These are phyloP conservation scores for Phrynosoma blainvillii DNA, from an alignment of 2,113 vertebrate genomes.

Conservation along the genomic window DNA sequence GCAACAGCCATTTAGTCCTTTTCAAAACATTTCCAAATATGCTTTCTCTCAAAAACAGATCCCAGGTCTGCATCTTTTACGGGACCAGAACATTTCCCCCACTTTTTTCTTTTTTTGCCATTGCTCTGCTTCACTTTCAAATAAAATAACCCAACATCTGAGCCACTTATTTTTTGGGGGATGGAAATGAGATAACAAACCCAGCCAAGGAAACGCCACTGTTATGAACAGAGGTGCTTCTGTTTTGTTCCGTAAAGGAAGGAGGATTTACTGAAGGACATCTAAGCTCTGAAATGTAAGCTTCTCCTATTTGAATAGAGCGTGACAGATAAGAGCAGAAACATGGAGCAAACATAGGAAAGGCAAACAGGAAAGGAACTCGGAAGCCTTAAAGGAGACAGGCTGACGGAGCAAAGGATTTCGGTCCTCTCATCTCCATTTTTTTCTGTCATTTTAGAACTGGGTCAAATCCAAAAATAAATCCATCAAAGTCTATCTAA, in stretches of 20 bases:
- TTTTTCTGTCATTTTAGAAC: conserved; percentile 13
- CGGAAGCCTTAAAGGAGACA: conserved; percentile 41
- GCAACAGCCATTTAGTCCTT: conserved; percentile 31
- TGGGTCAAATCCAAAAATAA: not conserved
- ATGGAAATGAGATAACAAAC: conserved; percentile 33
- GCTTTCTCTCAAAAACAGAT: conserved; percentile 42
- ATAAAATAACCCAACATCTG: too few relatives aligned
- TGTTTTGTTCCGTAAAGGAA: conserved; percentile 56
- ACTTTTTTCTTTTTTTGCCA: too few relatives aligned
- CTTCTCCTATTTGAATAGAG: conserved; percentile 32
- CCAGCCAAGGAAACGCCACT: conserved; percentile 48
- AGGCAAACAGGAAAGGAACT: conserved; percentile 29
- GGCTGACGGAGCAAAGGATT: conserved; percentile 26
- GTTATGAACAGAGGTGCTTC: conserved; percentile 32
- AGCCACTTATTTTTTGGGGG: too few relatives aligned
- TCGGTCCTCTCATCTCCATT: not conserved
- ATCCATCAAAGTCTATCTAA: not conserved
- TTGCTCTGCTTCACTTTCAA: not conserved
- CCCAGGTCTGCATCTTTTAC: conserved; percentile 27
- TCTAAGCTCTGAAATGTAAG: conserved; percentile 31
- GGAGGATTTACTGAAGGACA: conserved; percentile 40
- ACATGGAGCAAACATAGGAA: accelerated
- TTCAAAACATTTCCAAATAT: conserved; percentile 60
- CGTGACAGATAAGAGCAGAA: conserved; percentile 48
- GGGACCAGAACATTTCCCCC: not conserved